These are phyloP conservation scores for Hassar affinis DNA, from an alignment of 2,113 vertebrate genomes.

Conservation along the genomic window DNA sequence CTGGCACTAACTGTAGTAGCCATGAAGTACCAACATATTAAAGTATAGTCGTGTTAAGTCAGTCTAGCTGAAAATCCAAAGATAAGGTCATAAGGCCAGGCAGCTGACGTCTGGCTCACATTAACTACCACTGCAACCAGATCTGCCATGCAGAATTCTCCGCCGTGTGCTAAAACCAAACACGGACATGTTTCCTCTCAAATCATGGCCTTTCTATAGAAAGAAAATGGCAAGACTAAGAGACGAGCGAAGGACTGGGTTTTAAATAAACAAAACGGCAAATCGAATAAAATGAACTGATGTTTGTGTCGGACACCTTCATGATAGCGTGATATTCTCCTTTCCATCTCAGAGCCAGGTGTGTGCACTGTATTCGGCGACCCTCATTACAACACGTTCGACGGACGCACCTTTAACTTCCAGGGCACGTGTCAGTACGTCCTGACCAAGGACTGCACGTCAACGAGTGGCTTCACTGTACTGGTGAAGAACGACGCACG, in stretches of 20 bases:
- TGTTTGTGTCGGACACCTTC: background rate
- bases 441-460: constrained; percentile 90
- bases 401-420: constrained; percentile 98
- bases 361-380: constrained; percentile 98
- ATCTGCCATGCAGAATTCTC: constrained; percentile 5
- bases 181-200: background rate
- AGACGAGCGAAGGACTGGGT: background rate
- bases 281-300: background rate
- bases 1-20: background rate
- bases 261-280: background rate
- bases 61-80: background rate
- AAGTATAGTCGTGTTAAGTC: background rate
- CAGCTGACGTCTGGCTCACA: constrained; percentile 16
- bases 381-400: constrained; percentile 99
- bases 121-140: constrained; percentile 21
- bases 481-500: constrained; percentile 95
- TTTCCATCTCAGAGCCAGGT: constrained; percentile 83
- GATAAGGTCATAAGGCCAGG: constrained; percentile 7
- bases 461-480: constrained; percentile 88
- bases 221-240: background rate
- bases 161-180: background rate
- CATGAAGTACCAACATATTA: background rate
- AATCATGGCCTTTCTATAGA: background rate
- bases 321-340: background rate
- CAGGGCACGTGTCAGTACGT: constrained; percentile 98